Percentiles rank a stretch among this genome's conserved stretches.
phyloP scores from a whole-genome alignment of 2,888 invertebrate genomes.

The Volucella bombylans region DNA sequence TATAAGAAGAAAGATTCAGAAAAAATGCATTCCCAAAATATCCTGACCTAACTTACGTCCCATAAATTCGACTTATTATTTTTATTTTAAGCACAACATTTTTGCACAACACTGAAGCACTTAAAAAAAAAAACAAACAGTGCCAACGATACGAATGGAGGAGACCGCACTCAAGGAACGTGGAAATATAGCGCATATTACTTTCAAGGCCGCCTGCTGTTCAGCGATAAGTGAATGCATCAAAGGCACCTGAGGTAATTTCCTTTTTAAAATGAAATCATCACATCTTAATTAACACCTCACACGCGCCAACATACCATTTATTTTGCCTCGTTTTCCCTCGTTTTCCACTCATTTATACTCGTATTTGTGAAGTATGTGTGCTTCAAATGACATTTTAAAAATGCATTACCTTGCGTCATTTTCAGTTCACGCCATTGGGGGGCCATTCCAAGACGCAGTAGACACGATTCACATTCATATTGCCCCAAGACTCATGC shows the following conservation, averaged over 20 bases:
- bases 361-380: neutral
- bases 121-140: neutral
- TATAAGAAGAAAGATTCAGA: too few species aligned
- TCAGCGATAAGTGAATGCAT: conserved; percentile 34
- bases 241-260: conserved; percentile 55
- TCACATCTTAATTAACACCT: conserved; percentile 66
- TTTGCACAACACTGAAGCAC: too few species aligned
- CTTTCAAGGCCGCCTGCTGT: neutral
- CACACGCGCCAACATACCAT: conserved; percentile 52
- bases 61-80: too few species aligned
- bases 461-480: conserved; percentile 4
- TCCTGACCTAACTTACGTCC: too few species aligned
- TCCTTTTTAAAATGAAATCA: conserved; percentile 58
- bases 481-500: neutral
- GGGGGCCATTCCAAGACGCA: conserved; percentile 26
- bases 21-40: too few species aligned
- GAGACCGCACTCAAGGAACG: neutral
- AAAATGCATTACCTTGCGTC: conserved; percentile 61
- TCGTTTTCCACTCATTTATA: conserved; percentile 18
- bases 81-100: too few species aligned
- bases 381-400: conserved; percentile 61
- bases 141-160: neutral
- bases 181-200: neutral
- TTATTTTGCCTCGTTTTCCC: conserved; percentile 43
- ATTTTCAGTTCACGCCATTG: conserved; percentile 6